Evolutionary conservation across 2,888 invertebrate genomes (phyloP).

Genomic region (Apodemia arnacis): DNA sequence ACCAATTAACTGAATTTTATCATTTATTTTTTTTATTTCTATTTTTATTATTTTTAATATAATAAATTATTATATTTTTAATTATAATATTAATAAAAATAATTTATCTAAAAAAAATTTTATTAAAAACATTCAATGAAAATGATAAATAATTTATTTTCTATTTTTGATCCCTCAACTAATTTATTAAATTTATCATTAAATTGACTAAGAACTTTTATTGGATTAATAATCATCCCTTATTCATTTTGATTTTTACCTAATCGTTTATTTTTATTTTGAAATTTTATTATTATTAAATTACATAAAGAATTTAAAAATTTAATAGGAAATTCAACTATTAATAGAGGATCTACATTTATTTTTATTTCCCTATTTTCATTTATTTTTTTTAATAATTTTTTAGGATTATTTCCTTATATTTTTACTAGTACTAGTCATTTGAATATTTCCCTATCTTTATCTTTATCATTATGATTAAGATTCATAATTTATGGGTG

Average conservation of each 20-base stretch:
- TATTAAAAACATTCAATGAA: conserved; percentile 90
- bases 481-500: conserved; percentile 96
- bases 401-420: conserved; percentile 97
- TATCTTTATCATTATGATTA: conserved; percentile 96
- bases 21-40: conserved; percentile 90
- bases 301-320: conserved; percentile 94
- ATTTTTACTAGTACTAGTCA: conserved; percentile 97
- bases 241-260: conserved; percentile 93
- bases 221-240: conserved; percentile 93
- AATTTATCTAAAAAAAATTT: conserved; percentile 86
- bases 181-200: conserved; percentile 92
- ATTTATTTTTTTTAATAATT: conserved; percentile 96
- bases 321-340: conserved; percentile 90
- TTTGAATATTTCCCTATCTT: conserved; percentile 93
- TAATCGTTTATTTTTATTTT: conserved; percentile 92
- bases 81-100: conserved; percentile 87
- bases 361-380: conserved; percentile 94
- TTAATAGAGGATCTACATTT: conserved; percentile 92
- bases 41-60: conserved; percentile 92
- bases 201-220: conserved; percentile 95
- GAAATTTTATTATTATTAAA: conserved; percentile 91
- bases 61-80: conserved; percentile 92
- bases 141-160: conserved; percentile 97
- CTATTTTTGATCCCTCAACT: conserved; percentile 96
- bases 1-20: conserved; percentile 94